Conservation (phyloP, 2,113 vertebrate species). For the Xenus cinereus region DNA sequence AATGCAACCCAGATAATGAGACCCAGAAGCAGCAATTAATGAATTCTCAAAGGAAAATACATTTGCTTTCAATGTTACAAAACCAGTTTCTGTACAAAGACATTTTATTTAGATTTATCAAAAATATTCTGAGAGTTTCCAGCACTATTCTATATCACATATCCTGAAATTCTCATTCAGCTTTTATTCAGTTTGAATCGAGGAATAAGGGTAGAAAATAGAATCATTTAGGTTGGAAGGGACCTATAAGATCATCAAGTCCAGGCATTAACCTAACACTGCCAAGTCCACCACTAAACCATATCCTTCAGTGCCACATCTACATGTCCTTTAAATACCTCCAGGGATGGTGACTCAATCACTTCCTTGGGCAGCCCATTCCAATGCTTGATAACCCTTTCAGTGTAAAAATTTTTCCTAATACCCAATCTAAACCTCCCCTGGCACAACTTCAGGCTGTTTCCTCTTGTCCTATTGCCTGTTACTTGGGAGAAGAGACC, state of each 20-base stretch:
- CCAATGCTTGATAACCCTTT: neutral
- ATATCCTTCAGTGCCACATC: neutral
- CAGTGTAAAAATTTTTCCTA: neutral
- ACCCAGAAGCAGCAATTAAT: neutral
- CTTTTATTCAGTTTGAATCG: neutral
- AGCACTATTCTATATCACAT: neutral
- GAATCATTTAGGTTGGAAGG: neutral
- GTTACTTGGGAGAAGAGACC: neutral
- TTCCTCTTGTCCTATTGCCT: neutral
- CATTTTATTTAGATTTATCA: neutral
- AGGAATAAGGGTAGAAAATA: neutral
- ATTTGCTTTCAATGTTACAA: neutral
- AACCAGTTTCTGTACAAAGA: neutral
- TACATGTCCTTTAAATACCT: neutral
- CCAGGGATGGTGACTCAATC: neutral
- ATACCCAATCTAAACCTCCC: neutral
- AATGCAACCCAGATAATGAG: neutral
- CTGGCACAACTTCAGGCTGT: neutral
- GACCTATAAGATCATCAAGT: neutral
- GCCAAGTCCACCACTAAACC: neutral
- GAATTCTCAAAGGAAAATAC: neutral
- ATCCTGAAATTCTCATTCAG: neutral
- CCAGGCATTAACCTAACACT: neutral
- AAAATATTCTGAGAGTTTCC: neutral
- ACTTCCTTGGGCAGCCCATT: neutral